phyloP scores from a whole-genome alignment of 2,113 vertebrate species.

The Crotalus viridis region DNA sequence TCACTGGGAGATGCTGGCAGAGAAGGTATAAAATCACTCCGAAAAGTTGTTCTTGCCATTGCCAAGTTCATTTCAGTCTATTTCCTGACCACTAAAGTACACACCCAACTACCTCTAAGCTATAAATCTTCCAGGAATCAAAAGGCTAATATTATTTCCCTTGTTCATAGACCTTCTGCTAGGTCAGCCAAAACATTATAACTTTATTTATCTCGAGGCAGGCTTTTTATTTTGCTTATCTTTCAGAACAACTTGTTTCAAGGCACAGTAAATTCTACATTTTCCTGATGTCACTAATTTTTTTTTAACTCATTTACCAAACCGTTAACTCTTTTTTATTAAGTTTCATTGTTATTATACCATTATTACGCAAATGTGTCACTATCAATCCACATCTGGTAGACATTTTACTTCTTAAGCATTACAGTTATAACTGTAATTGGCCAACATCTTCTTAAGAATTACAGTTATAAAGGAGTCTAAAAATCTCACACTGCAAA shows the following conservation, averaged over 20 bases:
- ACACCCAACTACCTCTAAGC: neutral
- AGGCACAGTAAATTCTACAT: conserved; percentile 6
- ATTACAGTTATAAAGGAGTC: neutral
- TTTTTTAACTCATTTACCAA: neutral
- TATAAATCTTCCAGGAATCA: conserved; percentile 11
- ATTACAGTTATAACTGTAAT: neutral
- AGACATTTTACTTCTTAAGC: neutral
- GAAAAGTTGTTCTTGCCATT: neutral
- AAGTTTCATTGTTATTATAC: neutral
- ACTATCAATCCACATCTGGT: neutral
- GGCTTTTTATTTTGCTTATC: conserved; percentile 27
- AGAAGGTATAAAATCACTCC: neutral
- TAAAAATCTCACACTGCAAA: neutral
- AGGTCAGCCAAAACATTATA: conserved; percentile 24
- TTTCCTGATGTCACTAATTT: conserved; percentile 25
- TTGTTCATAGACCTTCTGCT: conserved; percentile 10
- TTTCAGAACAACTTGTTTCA: neutral
- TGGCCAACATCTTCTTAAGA: neutral
- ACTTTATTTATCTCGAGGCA: neutral
- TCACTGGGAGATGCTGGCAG: neutral
- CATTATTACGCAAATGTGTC: neutral
- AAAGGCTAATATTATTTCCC: conserved; percentile 6
- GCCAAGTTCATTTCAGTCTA: conserved; percentile 35
- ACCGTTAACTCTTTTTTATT: neutral
- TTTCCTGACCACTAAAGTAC: conserved; percentile 22